These are phyloP conservation scores for Nymphalis c-album DNA, from an alignment of 2,888 invertebrate species.

Conservation along the genomic window DNA sequence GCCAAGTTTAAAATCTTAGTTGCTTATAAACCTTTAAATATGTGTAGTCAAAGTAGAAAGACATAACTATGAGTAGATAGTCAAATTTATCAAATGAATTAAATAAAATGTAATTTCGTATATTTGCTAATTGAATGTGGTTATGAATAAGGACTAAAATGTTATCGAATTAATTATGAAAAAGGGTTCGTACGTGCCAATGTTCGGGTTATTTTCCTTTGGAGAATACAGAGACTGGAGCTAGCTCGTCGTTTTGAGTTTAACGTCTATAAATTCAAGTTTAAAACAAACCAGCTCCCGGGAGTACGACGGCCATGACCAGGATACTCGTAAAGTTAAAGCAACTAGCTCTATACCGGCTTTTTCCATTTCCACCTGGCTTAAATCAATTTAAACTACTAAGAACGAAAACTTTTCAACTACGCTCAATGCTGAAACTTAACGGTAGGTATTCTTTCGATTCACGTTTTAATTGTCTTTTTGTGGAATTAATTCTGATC, in stretches of 20 bases:
- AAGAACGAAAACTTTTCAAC: slow-evolving; percentile 41
- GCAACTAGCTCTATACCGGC: slow-evolving; percentile 33
- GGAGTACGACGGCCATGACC: slow-evolving; percentile 40
- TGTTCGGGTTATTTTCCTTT: slow-evolving; percentile 17
- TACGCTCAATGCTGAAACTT: slow-evolving; percentile 43
- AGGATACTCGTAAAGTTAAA: slow-evolving; percentile 29
- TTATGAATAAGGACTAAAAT: slow-evolving; percentile 21
- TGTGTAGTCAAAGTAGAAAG: neutral
- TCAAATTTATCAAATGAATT: slow-evolving; percentile 1
- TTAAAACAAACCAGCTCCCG: slow-evolving; percentile 51
- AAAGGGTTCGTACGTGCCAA: slow-evolving; percentile 16
- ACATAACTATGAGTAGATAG: neutral
- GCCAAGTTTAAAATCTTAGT: neutral
- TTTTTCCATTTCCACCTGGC: slow-evolving; percentile 47
- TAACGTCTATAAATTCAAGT: slow-evolving; percentile 54
- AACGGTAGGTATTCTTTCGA: slow-evolving; percentile 42
- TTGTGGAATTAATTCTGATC: slow-evolving; percentile 13
- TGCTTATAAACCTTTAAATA: too few species aligned
- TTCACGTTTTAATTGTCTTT: slow-evolving; percentile 20
- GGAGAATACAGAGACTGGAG: slow-evolving; percentile 16
- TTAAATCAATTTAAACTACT: slow-evolving; percentile 68
- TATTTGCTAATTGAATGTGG: slow-evolving; percentile 11
- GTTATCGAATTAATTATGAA: slow-evolving; percentile 23
- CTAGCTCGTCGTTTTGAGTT: slow-evolving; percentile 19
- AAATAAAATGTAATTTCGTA: slow-evolving; percentile 4